Evolutionary conservation across 2,113 vertebrate genomes (phyloP).

Genomic region (Anseranas semipalmata): DNA sequence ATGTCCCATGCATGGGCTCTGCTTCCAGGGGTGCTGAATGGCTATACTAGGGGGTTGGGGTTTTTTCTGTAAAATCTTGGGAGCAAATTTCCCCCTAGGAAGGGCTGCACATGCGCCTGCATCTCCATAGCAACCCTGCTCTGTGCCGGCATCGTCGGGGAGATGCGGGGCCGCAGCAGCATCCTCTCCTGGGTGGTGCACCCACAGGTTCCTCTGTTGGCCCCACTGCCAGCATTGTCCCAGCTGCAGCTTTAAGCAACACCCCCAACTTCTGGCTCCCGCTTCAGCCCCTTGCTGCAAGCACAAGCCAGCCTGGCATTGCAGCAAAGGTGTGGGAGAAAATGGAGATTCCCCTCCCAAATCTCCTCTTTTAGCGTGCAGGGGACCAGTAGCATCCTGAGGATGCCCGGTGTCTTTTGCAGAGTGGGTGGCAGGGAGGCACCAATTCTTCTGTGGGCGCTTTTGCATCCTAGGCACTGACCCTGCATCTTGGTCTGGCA

Average conservation of each 20-base stretch:
- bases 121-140: slow-evolving; percentile 51
- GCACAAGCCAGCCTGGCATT: no score
- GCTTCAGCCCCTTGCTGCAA: background rate
- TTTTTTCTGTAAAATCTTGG: background rate
- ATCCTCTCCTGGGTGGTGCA: background rate
- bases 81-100: background rate
- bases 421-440: background rate
- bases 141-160: rapidly evolving
- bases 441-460: background rate
- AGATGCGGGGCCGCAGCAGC: background rate
- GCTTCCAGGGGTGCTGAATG: background rate
- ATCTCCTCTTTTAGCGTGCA: background rate
- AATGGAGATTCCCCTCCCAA: background rate
- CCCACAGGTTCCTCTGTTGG: background rate
- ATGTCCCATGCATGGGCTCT: rapidly evolving
- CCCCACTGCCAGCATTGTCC: background rate
- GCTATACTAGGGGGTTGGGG: background rate
- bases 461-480: background rate
- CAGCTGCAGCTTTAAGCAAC: background rate
- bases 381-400: background rate
- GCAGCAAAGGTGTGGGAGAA: background rate
- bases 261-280: background rate
- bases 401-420: background rate
- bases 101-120: background rate
- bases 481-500: background rate